Evolutionary conservation across 2,797 vertebrate genomes (phyloP), one percentile per base, ranked within the genome.

Genomic region (Xerus rutilus): DNA sequence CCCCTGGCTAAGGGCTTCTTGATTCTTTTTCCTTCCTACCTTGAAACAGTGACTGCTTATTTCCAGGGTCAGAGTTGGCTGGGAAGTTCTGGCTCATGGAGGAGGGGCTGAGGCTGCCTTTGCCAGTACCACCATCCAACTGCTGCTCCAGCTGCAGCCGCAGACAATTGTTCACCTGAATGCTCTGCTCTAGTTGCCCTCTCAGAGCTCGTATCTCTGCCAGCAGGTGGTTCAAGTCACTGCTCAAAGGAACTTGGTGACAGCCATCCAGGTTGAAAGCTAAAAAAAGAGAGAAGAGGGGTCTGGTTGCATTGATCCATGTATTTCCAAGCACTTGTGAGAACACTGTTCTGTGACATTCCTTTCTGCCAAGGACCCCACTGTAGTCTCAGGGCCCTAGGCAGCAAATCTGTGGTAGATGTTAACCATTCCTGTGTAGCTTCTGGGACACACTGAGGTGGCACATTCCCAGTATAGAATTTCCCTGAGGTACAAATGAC

Each of bases 101-200:
- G 85, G 96, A 30, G 92, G 96, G 97, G 35, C 98, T 96, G 23
- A 98, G 98, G 21, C 97, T 62, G 57, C 65, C 77, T 45, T 87
- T 96, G n/a, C 14, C 13, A 6, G 81, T 43, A 1, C 94, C 97
- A 0, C 35, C 0, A 1, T 81, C 89, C 39, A 91, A 86, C 96
- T 98, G 98, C 96, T 98, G 98, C 93, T 99, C 98, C 95, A 99
- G 98, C 98, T 99, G 98, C 45, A 98, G 98, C 39, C 99, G 98
- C 92, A 99, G 98, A 81, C 98, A 97, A 0, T 98, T 98, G 98
- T 99, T 99, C 97, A 99, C 99, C 96, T 99, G 99, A 35, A 99
- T 98, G 52, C 98, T 99, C 96, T 97, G 98, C 85, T 99, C 99
- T 88, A 99, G 98, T 97, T 99, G 99, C 1, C 98, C 98, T 35